Conservation (phyloP, 2,888 invertebrate genomes). For the Cryptus armator region DNA sequence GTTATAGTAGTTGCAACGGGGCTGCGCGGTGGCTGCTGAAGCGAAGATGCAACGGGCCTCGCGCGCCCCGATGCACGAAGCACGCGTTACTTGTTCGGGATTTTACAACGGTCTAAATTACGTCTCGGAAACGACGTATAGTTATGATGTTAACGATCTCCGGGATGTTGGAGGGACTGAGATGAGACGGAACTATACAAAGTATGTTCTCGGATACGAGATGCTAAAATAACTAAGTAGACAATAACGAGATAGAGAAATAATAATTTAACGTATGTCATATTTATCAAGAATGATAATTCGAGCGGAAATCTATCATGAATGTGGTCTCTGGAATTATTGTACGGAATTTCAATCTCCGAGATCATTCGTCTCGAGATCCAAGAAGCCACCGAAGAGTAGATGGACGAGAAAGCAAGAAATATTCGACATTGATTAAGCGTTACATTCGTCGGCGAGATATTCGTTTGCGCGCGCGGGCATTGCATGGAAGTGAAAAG, state of each 20-base stretch:
- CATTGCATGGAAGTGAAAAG: slow-evolving; percentile 48
- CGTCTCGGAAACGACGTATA: slow-evolving; percentile 74
- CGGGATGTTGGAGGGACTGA: neutral
- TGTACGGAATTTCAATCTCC: slow-evolving; percentile 28
- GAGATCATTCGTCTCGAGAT: slow-evolving; percentile 18
- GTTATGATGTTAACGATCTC: slow-evolving; percentile 83
- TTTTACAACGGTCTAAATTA: slow-evolving; percentile 84
- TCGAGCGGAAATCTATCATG: neutral
- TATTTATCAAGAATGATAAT: neutral
- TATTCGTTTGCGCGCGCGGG: neutral
- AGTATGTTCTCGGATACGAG: neutral
- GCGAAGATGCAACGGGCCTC: slow-evolving; percentile 45
- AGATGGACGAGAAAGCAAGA: slow-evolving; percentile 9
- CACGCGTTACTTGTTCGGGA: slow-evolving; percentile 74
- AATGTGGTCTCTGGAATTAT: neutral
- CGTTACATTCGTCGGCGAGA: slow-evolving; percentile 9
- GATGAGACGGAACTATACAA: neutral
- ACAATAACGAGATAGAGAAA: slow-evolving; percentile 1
- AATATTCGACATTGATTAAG: slow-evolving; percentile 55
- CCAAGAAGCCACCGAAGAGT: slow-evolving; percentile 1
- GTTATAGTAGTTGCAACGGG: slow-evolving; percentile 71
- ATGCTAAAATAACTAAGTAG: neutral
- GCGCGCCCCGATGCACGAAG: slow-evolving; percentile 53
- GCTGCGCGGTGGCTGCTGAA: slow-evolving; percentile 30
- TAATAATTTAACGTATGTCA: neutral